phyloP scores from a whole-genome alignment of 2,888 invertebrate genomes.

The Zelleria hepariella region DNA sequence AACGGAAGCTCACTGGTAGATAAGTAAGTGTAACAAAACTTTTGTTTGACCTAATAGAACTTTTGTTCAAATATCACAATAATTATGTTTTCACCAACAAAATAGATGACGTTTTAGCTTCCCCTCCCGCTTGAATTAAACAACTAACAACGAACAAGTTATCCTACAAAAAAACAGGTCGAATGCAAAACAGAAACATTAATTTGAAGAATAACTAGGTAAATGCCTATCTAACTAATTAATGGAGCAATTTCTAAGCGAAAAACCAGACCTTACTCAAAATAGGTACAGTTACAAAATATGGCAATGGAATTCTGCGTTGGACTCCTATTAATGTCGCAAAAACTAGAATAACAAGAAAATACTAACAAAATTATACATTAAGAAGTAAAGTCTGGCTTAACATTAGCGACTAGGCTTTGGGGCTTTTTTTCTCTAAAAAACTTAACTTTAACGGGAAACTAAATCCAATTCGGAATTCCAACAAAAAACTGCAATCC shows the following conservation, averaged over 20 bases:
- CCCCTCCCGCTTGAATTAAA: not conserved
- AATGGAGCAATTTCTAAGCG: conserved; percentile 62
- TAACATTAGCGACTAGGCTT: conserved; percentile 59
- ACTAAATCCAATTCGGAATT: conserved; percentile 33
- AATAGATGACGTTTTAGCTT: not conserved
- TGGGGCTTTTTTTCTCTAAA: conserved; percentile 48
- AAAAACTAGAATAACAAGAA: conserved; percentile 11
- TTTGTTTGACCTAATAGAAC: not conserved
- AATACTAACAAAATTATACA: conserved; percentile 20
- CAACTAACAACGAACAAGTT: conserved; percentile 1
- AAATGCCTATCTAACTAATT: conserved; percentile 68
- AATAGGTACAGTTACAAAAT: conserved; percentile 3
- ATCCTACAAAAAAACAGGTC: conserved; percentile 32
- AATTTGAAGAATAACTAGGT: conserved; percentile 60
- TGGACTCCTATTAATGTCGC: not conserved
- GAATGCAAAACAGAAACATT: conserved; percentile 53
- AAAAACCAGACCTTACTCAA: conserved; percentile 46
- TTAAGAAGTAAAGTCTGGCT: conserved; percentile 40
- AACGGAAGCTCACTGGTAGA: too few relatives aligned
- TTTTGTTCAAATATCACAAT: not conserved
- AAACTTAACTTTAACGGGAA: conserved; percentile 21
- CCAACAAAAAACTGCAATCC: conserved; percentile 27
- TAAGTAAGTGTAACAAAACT: not conserved
- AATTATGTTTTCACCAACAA: not conserved
- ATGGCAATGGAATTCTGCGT: conserved; percentile 1